Conservation (phyloP, 2,113 vertebrate genomes). For the Xiphophorus hellerii region DNA sequence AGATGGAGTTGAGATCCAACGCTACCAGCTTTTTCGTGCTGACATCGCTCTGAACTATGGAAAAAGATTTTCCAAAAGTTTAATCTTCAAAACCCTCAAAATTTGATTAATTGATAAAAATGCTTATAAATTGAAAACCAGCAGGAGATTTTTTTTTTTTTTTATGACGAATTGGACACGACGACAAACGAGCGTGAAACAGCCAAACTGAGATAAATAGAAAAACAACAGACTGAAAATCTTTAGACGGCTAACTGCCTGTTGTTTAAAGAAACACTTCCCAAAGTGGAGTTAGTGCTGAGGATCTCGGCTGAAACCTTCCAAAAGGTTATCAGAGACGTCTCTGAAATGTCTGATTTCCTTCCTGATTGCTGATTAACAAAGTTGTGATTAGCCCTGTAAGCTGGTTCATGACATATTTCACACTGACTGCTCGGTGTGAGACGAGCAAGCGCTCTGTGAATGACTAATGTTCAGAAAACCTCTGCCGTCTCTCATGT, state of each 20-base stretch:
- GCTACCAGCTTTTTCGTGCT: too few relatives aligned
- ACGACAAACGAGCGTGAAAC: conserved; percentile 23
- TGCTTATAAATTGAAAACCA: conserved; percentile 23
- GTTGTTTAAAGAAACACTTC: conserved; percentile 32
- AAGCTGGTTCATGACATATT: not conserved
- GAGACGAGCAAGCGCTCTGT: not conserved
- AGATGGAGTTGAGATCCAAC: too few relatives aligned
- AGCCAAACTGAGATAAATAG: conserved; percentile 51
- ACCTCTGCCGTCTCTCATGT: not conserved
- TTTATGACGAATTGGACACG: conserved; percentile 1
- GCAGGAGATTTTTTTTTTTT: not conserved
- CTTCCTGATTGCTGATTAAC: conserved; percentile 13
- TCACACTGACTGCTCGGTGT: not conserved
- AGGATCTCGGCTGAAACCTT: conserved; percentile 9
- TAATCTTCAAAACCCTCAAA: too few relatives aligned
- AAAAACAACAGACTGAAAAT: conserved; percentile 51
- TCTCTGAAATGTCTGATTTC: conserved; percentile 32
- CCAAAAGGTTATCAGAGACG: conserved; percentile 12
- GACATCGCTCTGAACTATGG: too few relatives aligned
- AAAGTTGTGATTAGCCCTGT: conserved; percentile 10
- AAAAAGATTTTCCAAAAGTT: too few relatives aligned
- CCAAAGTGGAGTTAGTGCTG: conserved; percentile 25
- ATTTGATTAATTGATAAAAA: too few relatives aligned
- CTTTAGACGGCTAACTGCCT: conserved; percentile 40
- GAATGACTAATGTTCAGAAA: not conserved